Conservation (phyloP, 2,113 vertebrate species). For the Cyphomyrus discorhynchus region DNA sequence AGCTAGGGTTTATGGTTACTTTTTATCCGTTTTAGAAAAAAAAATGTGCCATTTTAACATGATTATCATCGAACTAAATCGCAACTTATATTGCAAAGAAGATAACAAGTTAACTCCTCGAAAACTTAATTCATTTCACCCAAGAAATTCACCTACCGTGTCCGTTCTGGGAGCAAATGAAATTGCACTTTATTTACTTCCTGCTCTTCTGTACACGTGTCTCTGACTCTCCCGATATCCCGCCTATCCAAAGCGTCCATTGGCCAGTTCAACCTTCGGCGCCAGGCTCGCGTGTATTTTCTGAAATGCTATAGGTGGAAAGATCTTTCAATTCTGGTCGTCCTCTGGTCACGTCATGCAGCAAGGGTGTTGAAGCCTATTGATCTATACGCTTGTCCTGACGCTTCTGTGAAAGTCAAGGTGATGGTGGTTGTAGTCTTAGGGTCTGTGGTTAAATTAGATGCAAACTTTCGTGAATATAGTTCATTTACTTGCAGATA, state of each 20-base stretch:
- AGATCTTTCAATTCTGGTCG: background rate
- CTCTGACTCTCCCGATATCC: constrained; percentile 33
- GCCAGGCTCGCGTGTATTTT: background rate
- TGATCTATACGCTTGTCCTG: background rate
- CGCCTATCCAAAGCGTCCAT: constrained; percentile 36
- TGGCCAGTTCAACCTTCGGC: constrained; percentile 23
- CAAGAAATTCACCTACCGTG: constrained; percentile 41
- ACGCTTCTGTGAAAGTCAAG: background rate
- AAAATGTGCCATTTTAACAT: background rate
- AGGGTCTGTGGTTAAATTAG: background rate
- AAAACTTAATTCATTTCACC: constrained; percentile 15
- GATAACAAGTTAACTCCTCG: background rate
- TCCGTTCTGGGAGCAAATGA: constrained; percentile 21
- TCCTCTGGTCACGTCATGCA: background rate
- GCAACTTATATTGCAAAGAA: background rate
- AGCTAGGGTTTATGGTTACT: background rate
- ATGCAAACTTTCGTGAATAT: background rate
- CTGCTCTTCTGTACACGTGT: constrained; percentile 65
- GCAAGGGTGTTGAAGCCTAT: background rate
- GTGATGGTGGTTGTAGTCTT: background rate
- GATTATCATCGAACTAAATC: background rate
- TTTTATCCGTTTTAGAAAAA: background rate
- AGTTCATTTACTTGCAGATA: background rate
- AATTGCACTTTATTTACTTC: constrained; percentile 56
- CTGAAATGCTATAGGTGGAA: background rate